Percentiles rank a stretch among this genome's conserved stretches.
Evolutionary conservation across 2,888 invertebrate genomes (phyloP).

Genomic region (Brassicogethes aeneus): DNA sequence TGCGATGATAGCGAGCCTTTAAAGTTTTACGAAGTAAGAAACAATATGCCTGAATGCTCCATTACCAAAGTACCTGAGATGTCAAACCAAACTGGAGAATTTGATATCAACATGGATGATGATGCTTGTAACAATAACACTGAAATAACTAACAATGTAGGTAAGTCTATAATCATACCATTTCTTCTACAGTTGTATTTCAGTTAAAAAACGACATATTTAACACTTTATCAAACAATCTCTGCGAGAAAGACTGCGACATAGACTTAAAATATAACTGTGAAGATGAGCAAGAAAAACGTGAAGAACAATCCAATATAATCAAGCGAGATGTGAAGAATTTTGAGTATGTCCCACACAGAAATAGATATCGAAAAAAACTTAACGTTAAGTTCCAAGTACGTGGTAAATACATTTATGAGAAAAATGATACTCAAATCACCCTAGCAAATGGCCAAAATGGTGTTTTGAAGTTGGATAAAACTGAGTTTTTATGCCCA

Average conservation of each 20-base stretch:
- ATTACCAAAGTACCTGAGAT: constrained; percentile 41
- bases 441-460: constrained; percentile 12
- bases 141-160: too few relatives aligned
- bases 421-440: constrained; percentile 11
- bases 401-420: constrained; percentile 22
- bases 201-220: constrained; percentile 25
- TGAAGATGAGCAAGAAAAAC: constrained; percentile 12
- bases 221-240: constrained; percentile 13
- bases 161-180: too few relatives aligned
- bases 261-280: constrained; percentile 19
- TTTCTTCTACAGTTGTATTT: too few relatives aligned
- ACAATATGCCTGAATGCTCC: constrained; percentile 49
- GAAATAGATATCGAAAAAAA: constrained; percentile 18
- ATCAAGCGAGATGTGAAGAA: constrained; percentile 24
- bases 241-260: constrained; percentile 18
- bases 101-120: too few relatives aligned
- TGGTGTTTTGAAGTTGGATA: constrained; percentile 14
- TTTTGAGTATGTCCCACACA: constrained; percentile 17
- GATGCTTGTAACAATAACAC: too few relatives aligned
- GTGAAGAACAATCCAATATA: constrained; percentile 27
- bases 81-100: neutral
- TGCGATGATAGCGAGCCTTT: constrained; percentile 36
- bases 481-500: constrained; percentile 38
- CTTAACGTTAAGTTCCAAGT: constrained; percentile 32
- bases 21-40: constrained; percentile 35